Evolutionary conservation across 1,140 invertebrate species (phyloP).

Genomic region (Plodia interpunctella): DNA sequence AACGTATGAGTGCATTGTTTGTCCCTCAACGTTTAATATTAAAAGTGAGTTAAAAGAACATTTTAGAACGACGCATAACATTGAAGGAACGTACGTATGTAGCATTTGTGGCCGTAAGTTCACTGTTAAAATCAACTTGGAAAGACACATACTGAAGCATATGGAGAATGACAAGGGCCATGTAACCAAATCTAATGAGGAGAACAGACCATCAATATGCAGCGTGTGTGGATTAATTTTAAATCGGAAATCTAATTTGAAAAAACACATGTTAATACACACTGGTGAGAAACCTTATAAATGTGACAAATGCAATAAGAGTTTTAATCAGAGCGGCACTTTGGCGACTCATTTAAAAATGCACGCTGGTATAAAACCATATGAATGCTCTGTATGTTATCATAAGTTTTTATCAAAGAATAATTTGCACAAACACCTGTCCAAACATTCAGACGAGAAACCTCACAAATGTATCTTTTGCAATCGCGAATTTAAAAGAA

Average conservation of each 20-base stretch:
- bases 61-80: background rate
- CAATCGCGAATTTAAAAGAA: background rate
- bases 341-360: background rate
- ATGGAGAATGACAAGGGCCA: background rate
- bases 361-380: conserved; percentile 7
- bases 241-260: background rate
- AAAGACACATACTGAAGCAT: background rate
- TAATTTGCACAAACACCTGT: background rate
- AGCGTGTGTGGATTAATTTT: conserved; percentile 45
- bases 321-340: background rate
- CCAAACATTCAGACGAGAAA: background rate
- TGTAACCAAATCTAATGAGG: background rate
- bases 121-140: background rate
- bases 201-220: conserved; percentile 78
- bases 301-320: background rate
- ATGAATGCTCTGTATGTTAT: conserved; percentile 16
- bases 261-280: background rate
- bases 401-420: background rate
- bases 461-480: background rate
- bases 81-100: background rate
- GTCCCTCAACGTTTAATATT: background rate
- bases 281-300: background rate
- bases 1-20: background rate
- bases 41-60: background rate
- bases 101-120: background rate